Evolutionary conservation across 2,888 invertebrate genomes (phyloP).

Genomic region (Doris montereyensis): DNA sequence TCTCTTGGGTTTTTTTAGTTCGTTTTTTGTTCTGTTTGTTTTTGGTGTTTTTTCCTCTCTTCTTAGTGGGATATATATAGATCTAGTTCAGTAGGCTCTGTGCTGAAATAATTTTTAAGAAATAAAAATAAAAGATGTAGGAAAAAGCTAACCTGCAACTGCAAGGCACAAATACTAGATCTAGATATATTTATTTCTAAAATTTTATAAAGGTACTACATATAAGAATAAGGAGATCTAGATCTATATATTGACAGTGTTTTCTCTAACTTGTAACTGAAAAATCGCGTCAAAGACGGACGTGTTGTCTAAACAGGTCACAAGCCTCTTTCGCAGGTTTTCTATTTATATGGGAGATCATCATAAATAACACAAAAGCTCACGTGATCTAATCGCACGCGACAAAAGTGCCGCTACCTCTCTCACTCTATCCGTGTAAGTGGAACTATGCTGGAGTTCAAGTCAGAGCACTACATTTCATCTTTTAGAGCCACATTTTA

Average conservation of each 20-base stretch:
- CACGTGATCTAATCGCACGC: neutral
- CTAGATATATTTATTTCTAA: too few relatives aligned
- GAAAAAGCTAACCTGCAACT: too few relatives aligned
- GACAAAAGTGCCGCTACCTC: neutral
- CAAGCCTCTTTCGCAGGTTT: neutral
- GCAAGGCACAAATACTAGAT: too few relatives aligned
- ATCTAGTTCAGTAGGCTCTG: too few relatives aligned
- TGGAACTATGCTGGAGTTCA: too few relatives aligned
- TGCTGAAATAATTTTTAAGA: too few relatives aligned
- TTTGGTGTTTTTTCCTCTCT: neutral
- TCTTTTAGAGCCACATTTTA: neutral
- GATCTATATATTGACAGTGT: constrained; percentile 3
- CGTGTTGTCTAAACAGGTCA: neutral
- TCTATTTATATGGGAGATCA: constrained; percentile 10
- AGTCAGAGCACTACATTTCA: neutral
- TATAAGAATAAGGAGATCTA: too few relatives aligned
- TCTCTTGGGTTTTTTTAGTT: too few relatives aligned
- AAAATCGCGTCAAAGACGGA: neutral
- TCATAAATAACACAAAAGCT: neutral
- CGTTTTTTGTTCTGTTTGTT: neutral
- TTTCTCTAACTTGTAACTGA: neutral
- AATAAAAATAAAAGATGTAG: too few relatives aligned
- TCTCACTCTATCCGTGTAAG: neutral
- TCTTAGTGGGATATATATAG: too few relatives aligned
- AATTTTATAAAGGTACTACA: too few relatives aligned